Evolutionary conservation across 2,888 invertebrate genomes (phyloP), one percentile per base, ranked within the genome.

Genomic region (Branchipolynoe longqiensis): DNA sequence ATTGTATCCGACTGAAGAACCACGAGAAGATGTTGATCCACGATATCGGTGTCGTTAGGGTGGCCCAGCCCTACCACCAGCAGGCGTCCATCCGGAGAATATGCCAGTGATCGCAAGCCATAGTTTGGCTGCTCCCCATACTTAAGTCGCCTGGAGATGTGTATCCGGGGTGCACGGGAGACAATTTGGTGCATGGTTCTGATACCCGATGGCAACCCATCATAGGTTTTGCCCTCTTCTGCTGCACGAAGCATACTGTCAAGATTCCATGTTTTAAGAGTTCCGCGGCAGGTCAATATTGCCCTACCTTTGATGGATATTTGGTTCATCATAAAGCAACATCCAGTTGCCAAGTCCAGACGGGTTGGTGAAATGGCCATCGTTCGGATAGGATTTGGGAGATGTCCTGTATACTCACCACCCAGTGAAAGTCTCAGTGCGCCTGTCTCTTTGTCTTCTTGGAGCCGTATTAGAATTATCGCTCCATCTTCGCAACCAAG

Each of bases 61-160:
- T 78, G 48, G 0, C 88, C 88, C 33, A 88, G 85, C 18, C 87
- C 88, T 0, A 88, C 88, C 3, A 87, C 86, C 8, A 88, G 31
- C 85, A 82, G 82, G 31, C 40, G 33, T 14, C 83, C 74, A n/a
- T 87, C 86, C 1, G 87, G 82, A 0, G 86, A 48, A 81, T 85
- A 88, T 28, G 78, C 85, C n/a, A 87, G 28, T 31, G 86, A 74
- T n/a, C 88, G 36, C 25, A 88, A 58, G 1, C 88, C 88, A 31
- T 59, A 85, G 4, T 22, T 31, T 38, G 85, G 82, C 1, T 48
- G 33, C 84, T 59, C 41, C 36, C 69, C 36, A n/a, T 40, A n/a
- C n/a, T n/a, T n/a, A n/a, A n/a, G 41, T 25, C n/a, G 33, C 25
- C 38, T 33, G 58, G 74, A 28, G 14, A 62, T 1, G 40, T 54